These are phyloP conservation scores for Eupithecia subumbrata DNA, from an alignment of 2,888 invertebrate genomes.

Conservation along the genomic window DNA sequence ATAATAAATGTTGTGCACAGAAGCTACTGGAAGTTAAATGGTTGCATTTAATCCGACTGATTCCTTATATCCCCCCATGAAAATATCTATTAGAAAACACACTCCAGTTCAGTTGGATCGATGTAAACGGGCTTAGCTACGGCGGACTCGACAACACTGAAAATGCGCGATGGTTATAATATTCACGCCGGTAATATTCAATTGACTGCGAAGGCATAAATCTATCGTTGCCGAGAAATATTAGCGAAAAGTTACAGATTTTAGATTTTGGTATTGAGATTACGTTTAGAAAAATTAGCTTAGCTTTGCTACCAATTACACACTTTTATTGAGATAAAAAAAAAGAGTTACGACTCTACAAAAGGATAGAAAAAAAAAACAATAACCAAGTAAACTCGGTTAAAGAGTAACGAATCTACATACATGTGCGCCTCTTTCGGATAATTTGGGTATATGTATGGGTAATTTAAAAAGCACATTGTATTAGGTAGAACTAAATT, in stretches of 20 bases:
- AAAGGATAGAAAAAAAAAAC: too few relatives aligned
- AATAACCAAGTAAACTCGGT: too few relatives aligned
- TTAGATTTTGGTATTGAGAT: background rate
- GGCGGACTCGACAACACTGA: background rate
- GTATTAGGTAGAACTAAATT: too few relatives aligned
- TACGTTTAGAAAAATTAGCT: background rate
- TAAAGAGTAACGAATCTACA: too few relatives aligned
- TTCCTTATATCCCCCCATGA: background rate
- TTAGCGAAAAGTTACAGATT: background rate
- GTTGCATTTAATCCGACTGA: background rate
- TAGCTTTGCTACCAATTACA: background rate
- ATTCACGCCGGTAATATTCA: constrained; percentile 1
- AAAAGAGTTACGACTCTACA: too few relatives aligned
- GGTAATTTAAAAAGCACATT: too few relatives aligned
- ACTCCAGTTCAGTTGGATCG: background rate
- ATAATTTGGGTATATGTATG: too few relatives aligned
- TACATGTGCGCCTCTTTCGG: too few relatives aligned
- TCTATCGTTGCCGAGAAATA: background rate
- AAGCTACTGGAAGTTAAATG: background rate
- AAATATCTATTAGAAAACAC: too few relatives aligned
- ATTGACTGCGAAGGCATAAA: constrained; percentile 3
- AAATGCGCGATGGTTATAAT: background rate
- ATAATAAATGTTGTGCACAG: background rate
- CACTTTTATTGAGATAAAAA: too few relatives aligned
- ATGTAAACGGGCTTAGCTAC: constrained; percentile 1